Conservation (phyloP, 2,797 vertebrate species). For the Limosa lapponica region DNA sequence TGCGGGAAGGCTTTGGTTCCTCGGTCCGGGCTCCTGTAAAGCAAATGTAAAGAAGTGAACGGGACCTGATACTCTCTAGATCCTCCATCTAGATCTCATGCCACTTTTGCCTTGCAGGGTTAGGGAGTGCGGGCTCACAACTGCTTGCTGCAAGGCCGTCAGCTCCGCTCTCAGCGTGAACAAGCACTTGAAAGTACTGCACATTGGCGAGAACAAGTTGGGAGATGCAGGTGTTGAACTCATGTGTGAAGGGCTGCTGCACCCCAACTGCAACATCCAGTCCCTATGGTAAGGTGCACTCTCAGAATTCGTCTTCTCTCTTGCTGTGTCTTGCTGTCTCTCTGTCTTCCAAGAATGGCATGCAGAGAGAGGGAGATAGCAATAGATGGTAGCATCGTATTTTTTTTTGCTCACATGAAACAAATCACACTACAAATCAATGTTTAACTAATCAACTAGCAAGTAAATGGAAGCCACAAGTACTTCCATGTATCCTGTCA, state of each 20-base stretch:
- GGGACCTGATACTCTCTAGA: not conserved
- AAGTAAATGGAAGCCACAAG: not conserved
- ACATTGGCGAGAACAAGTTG: constrained; percentile 78
- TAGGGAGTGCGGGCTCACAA: constrained; percentile 75
- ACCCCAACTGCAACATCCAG: constrained; percentile 77
- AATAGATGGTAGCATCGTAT: not conserved
- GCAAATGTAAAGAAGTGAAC: not conserved
- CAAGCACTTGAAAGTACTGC: constrained; percentile 75
- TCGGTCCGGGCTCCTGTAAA: not conserved
- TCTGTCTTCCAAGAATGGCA: not conserved
- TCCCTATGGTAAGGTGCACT: constrained; percentile 79
- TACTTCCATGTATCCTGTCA: not conserved
- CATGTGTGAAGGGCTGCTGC: constrained; percentile 79
- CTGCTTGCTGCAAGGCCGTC: constrained; percentile 79
- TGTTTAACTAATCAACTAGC: not conserved
- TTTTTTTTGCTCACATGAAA: not conserved
- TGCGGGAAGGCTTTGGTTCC: not conserved
- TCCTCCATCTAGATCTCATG: not conserved
- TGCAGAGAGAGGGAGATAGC: not conserved
- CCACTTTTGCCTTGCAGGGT: constrained; percentile 73
- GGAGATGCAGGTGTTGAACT: constrained; percentile 77
- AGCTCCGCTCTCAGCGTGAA: constrained; percentile 69
- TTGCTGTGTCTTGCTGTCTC: not conserved
- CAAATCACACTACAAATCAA: not conserved
- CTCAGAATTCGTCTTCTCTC: not conserved